Percentiles rank a stretch among this genome's conserved stretches.
Evolutionary conservation across 1,140 invertebrate species (phyloP).

Genomic region (Trichogramma pretiosum): DNA sequence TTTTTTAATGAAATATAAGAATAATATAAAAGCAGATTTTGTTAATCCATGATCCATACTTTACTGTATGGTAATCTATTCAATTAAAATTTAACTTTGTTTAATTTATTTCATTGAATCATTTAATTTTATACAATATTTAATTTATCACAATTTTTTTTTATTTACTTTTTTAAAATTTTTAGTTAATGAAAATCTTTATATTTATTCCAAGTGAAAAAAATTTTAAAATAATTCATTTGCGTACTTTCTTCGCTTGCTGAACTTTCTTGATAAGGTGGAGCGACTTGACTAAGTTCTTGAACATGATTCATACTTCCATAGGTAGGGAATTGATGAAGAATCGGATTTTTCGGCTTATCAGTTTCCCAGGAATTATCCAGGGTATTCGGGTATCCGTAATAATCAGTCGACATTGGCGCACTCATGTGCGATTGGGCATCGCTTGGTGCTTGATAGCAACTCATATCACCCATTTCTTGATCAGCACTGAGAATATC

Average conservation of each 20-base stretch:
- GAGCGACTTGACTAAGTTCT: constrained; percentile 32
- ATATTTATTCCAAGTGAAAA: no score
- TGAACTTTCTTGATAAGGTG: constrained; percentile 33
- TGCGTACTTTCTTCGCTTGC: constrained; percentile 38
- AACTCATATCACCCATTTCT: constrained; percentile 36
- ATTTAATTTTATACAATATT: no score
- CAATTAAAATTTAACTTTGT: no score
- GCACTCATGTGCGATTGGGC: constrained; percentile 20
- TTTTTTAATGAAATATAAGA: no score
- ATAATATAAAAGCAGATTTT: no score
- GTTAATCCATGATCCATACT: no score
- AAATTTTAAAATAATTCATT: no score
- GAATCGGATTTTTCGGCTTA: constrained; percentile 36
- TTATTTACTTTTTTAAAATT: no score
- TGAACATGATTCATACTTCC: constrained; percentile 32
- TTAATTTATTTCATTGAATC: no score
- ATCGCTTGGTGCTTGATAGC: constrained; percentile 31
- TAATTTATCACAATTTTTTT: no score
- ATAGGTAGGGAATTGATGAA: constrained; percentile 31
- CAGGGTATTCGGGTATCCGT: constrained; percentile 28
- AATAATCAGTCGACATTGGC: constrained; percentile 34
- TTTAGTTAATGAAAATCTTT: no score
- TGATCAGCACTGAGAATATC: constrained; percentile 56
- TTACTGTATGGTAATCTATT: no score
- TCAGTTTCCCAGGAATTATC: constrained; percentile 40